Evolutionary conservation across 2,797 vertebrate species (phyloP).

Genomic region (Rallus crepitans): DNA sequence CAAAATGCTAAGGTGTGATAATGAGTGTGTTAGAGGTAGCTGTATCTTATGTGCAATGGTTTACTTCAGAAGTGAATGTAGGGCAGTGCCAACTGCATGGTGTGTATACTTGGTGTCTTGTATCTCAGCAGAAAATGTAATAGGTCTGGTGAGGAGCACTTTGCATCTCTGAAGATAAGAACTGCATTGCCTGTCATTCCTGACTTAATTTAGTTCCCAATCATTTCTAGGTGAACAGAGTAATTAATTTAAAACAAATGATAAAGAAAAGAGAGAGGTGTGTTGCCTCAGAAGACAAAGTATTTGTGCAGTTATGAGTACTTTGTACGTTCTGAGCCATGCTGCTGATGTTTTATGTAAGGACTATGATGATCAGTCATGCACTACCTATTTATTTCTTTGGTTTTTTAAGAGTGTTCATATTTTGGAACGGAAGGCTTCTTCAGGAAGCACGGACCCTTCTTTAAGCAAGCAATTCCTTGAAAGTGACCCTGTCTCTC

Average conservation of each 20-base stretch:
- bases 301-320: not conserved
- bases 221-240: not conserved
- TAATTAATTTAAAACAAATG: not conserved
- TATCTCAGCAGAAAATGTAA: not conserved
- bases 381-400: not conserved
- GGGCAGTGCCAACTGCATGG: not conserved
- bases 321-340: not conserved
- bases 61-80: not conserved
- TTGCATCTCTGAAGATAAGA: not conserved
- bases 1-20: not conserved
- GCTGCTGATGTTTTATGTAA: not conserved
- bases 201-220: not conserved
- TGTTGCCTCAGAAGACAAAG: not conserved
- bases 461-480: conserved; percentile 78
- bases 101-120: not conserved
- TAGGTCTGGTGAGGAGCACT: not conserved
- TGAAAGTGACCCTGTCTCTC: conserved; percentile 72
- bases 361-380: not conserved
- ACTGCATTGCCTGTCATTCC: not conserved
- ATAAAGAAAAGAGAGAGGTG: not conserved
- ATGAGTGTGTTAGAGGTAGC: not conserved
- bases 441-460: conserved; percentile 76
- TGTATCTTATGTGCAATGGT: not conserved
- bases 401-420: conserved; percentile 70
- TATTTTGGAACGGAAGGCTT: conserved; percentile 80